A percentile compares a stretch with the other conserved stretches of the same genome.
Conservation (phyloP, 2,888 invertebrate species). For the Morpho deidamia region DNA sequence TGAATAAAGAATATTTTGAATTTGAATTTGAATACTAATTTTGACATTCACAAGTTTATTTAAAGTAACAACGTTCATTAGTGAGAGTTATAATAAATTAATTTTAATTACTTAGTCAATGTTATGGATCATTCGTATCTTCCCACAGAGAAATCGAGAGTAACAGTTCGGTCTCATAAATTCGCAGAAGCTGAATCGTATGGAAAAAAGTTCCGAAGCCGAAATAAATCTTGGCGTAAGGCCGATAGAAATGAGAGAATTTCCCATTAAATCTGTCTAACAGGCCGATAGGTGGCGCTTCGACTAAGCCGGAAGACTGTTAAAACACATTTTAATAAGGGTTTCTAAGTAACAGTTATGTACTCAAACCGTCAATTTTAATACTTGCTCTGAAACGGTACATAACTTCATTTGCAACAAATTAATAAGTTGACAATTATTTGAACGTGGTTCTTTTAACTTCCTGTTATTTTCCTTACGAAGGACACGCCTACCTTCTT, state of each 20-base stretch:
- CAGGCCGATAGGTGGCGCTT: constrained; percentile 65
- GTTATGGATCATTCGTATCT: no score
- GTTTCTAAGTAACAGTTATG: constrained; percentile 33
- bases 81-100: no score
- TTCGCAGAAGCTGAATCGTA: constrained; percentile 51
- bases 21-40: no score
- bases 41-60: no score
- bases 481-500: neutral
- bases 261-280: constrained; percentile 64
- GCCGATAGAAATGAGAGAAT: constrained; percentile 72
- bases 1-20: no score
- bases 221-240: constrained; percentile 64
- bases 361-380: constrained; percentile 32
- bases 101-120: no score
- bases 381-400: constrained; percentile 24
- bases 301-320: constrained; percentile 47
- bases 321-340: constrained; percentile 69
- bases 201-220: constrained; percentile 61
- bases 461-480: no score
- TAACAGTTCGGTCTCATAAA: constrained; percentile 15
- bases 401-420: no score
- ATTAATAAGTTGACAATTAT: no score
- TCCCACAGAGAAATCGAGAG: no score
- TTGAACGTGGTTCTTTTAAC: no score
- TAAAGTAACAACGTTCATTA: no score